Percentiles rank a stretch among this genome's conserved stretches.
These are phyloP conservation scores for Distichodus sexfasciatus DNA, from an alignment of 2,797 vertebrate genomes.

Conservation along the genomic window DNA sequence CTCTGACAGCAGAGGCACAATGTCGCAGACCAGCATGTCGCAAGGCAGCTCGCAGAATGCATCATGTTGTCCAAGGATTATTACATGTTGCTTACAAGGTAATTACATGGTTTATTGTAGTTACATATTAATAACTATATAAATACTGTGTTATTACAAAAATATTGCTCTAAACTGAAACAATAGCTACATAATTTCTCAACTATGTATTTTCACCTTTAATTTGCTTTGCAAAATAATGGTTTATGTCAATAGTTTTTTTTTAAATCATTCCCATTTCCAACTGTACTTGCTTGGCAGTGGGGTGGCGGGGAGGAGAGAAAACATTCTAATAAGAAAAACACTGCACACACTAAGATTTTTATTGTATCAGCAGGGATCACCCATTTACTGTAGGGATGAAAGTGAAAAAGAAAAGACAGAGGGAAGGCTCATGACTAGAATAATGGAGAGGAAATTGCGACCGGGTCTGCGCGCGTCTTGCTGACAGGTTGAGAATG, in stretches of 20 bases:
- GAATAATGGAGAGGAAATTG: not conserved
- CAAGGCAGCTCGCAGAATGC: conserved; percentile 3
- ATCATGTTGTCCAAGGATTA: conserved; percentile 8
- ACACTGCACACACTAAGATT: conserved; percentile 23
- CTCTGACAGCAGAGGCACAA: conserved; percentile 18
- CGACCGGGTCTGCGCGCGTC: not conserved
- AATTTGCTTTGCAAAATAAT: no score
- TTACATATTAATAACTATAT: no score
- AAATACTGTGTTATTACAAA: not conserved
- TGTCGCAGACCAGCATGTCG: conserved; percentile 14
- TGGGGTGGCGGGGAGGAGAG: no score
- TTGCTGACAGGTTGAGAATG: conserved; percentile 3
- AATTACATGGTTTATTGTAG: no score
- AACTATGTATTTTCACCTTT: no score
- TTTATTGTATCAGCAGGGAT: conserved; percentile 9
- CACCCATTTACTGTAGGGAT: conserved; percentile 25
- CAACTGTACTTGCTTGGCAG: no score
- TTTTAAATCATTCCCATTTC: no score
- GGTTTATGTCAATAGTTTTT: no score
- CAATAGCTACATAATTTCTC: no score
- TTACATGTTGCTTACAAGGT: conserved; percentile 20
- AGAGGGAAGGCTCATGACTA: not conserved
- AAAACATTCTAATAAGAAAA: not conserved
- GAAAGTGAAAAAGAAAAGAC: conserved; percentile 14
- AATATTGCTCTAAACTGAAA: no score